Evolutionary conservation across 2,888 invertebrate species (phyloP).

Genomic region (Drosophila sordidula): DNA sequence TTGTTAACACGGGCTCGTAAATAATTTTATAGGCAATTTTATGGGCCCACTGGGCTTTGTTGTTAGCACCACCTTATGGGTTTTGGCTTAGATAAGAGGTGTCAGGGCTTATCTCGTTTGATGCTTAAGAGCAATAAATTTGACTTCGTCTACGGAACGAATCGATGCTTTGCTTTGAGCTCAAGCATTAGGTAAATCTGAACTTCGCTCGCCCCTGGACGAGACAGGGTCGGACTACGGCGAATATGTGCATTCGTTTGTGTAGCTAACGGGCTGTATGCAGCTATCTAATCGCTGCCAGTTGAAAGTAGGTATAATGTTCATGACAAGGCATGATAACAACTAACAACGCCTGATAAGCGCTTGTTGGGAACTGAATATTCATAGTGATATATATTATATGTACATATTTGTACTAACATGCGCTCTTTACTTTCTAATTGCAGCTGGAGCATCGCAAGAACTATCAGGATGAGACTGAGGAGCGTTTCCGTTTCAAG

Average conservation of each 20-base stretch:
- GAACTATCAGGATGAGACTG: constrained; percentile 89
- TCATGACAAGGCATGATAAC: constrained; percentile 36
- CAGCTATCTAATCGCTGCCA: constrained; percentile 45
- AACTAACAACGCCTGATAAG: constrained; percentile 27
- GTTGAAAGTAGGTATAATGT: constrained; percentile 14
- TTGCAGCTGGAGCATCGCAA: constrained; percentile 88
- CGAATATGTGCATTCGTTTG: constrained; percentile 20
- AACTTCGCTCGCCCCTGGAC: background rate
- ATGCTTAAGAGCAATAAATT: constrained; percentile 33
- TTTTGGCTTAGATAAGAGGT: constrained; percentile 29
- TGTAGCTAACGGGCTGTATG: background rate
- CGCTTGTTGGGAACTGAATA: background rate
- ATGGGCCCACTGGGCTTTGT: constrained; percentile 23
- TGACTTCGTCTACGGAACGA: background rate
- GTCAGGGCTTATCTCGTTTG: constrained; percentile 15
- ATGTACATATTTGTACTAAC: background rate
- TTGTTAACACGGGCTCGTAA: constrained; percentile 30
- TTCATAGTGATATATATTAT: background rate
- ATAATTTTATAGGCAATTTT: constrained; percentile 28
- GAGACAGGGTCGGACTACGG: too few species aligned
- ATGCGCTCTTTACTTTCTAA: constrained; percentile 30
- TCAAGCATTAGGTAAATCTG: constrained; percentile 13
- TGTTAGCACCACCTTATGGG: constrained; percentile 15
- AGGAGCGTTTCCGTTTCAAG: constrained; percentile 94
- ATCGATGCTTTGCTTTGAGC: constrained; percentile 9